Base-by-base conservation (phyloP, 2,888 invertebrate species). In the Callosobruchus maculatus region DNA sequence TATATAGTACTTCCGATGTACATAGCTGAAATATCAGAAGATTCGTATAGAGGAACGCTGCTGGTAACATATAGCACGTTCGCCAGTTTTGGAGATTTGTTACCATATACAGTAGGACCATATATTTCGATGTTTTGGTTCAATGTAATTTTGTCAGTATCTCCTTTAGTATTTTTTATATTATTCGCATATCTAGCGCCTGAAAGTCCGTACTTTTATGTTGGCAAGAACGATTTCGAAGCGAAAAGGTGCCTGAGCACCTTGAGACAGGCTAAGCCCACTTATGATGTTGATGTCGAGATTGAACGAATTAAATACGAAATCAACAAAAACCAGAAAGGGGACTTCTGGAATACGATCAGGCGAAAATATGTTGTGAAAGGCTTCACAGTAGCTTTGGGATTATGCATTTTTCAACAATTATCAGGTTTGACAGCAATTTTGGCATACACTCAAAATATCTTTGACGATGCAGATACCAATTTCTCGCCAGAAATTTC, bases 381-480 rank as follows among this genome's bases (percentile, higher is more conserved):
- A 83, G 95, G 95, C 0, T 90, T 96, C 82, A 90, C 94, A 78
- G 91, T 94, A 72, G 93, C 93, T 0, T 91, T 92, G 78, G 91
- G 92, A 3, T 88, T 97, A 75, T 93, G 95, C 72, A 88, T 91
- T 79, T 94, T 96, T 87, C 97, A 97, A 84, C 97, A 97, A 86
- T 88, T 95, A 77, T 92, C 92, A 0, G 95, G 95, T 0, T 93
- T 95, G 83, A 95, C 95, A 85, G 93, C 94, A 0, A 92, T 96
- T 0, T 89, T 95, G 0, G 94, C 95, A 85, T 95, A 94, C 86
- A 92, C 94, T 80, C 91, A 93, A 78, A 88, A 87, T 67, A 94
- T 95, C 81, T 95, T 95, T 83, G 83, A 87, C 0, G 90, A 90
- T 0, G 92, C 96, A 0, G 92, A 77, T 70, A 83, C 94, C 2